Base-by-base conservation (phyloP, 2,113 vertebrate species). In the Eubucco bourcierii region DNA sequence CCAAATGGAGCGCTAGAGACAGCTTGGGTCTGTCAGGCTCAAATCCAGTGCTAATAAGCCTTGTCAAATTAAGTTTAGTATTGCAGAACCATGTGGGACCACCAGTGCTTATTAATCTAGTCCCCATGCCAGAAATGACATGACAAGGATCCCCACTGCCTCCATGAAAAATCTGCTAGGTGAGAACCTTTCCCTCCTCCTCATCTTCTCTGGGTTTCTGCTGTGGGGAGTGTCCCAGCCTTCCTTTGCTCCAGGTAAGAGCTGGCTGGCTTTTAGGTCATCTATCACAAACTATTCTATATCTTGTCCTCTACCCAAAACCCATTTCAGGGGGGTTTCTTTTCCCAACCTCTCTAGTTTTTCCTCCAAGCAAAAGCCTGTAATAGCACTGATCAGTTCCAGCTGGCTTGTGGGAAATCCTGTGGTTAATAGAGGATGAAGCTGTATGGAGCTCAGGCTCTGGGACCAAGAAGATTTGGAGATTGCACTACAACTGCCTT, bases 361-460 rank as follows among this genome's bases (percentile, higher is more conserved):
- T 15, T 68, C 72, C 60, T 84, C 87, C 75, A 86, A 97, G 90
- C 89, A 91, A 95, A 95, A 93, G 76, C 47, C 80, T 96, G 11
- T 84, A 93, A 85, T 95, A 88, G 61, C 60, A 56, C 39, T 91
- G 92, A 86, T 95, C 84, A 86, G 60, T 91, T 95, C 88, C 94
- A 97, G 59, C 74, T 72, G 90, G 78, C 59, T 50, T 39, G 58
- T 67, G 74, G 84, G 83, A 39, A 64, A 80, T 83, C 41, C 80
- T 64, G 66, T 82, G 91, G 90, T 68, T 87, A 83, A 52, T 5
- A 58, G 52, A 93, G 88, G 66, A 88, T 72, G 90, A 81, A 82
- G 50, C 25, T 27, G 31, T 66, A 66, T 9, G 24, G 87, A 85
- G 27, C 17, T 12, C 8, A 50, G 50, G 44, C 52, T 79, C 50